Conservation (phyloP, 2,888 invertebrate genomes). For the Cremastinae sp. region DNA sequence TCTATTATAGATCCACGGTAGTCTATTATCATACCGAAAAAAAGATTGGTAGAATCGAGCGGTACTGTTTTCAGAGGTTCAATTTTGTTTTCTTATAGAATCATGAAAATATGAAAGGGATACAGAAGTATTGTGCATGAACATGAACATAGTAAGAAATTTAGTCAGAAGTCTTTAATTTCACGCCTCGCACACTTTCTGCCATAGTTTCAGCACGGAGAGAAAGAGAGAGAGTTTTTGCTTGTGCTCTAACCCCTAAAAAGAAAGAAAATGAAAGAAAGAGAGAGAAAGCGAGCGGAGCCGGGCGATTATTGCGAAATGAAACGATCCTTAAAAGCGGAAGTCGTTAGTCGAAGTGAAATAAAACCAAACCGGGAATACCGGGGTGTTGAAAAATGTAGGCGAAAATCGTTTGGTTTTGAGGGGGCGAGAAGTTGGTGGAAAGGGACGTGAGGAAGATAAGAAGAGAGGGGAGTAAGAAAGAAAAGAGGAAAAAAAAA, state of each 20-base stretch:
- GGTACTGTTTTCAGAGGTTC: no score
- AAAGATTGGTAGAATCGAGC: no score
- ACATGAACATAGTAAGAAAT: no score
- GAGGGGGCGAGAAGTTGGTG: neutral
- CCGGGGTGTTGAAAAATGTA: constrained; percentile 42
- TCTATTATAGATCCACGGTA: no score
- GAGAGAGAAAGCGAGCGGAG: no score
- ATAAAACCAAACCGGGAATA: constrained; percentile 30
- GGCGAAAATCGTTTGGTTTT: constrained; percentile 41
- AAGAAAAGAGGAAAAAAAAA: neutral
- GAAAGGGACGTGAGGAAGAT: neutral
- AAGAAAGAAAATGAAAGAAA: no score
- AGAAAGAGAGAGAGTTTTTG: neutral
- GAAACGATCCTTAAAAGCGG: constrained; percentile 18
- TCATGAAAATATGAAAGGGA: no score
- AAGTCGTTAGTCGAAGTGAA: constrained; percentile 37
- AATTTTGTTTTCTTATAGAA: no score
- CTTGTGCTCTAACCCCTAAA: neutral
- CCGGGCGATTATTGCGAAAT: neutral
- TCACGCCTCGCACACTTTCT: neutral
- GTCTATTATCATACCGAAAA: no score
- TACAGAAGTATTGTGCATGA: no score
- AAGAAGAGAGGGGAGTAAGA: constrained; percentile 7
- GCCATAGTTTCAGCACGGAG: neutral
- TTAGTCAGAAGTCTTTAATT: no score